Conservation (phyloP, 2,888 invertebrate genomes). For the Amblyteles armatorius region DNA sequence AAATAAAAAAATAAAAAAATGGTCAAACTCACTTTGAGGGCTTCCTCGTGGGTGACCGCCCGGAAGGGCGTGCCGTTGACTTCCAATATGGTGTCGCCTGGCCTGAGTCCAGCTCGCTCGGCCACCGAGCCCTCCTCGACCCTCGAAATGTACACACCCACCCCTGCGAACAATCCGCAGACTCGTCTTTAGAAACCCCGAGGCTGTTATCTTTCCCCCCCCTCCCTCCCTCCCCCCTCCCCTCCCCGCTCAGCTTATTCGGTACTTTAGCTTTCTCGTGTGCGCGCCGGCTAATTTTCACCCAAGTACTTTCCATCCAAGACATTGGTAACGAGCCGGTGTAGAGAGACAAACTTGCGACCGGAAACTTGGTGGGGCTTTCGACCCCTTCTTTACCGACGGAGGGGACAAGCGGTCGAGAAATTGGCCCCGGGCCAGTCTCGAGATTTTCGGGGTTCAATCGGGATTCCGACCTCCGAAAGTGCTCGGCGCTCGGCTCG, state of each 20-base stretch:
- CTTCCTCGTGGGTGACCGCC: conserved; percentile 96
- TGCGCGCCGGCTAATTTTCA: too few relatives aligned
- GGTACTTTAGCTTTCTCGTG: too few relatives aligned
- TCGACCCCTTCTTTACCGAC: too few relatives aligned
- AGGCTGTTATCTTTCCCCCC: too few relatives aligned
- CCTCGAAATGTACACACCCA: conserved; percentile 96
- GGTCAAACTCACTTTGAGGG: conserved; percentile 90
- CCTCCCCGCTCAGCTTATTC: too few relatives aligned
- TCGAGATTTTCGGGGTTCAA: conserved; percentile 57
- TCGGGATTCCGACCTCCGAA: conserved; percentile 60
- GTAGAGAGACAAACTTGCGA: too few relatives aligned
- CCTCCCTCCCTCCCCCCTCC: too few relatives aligned
- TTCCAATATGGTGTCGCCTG: conserved; percentile 97
- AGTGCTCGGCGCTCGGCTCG: conserved; percentile 24
- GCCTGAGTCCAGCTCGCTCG: conserved; percentile 94
- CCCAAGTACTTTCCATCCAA: too few relatives aligned
- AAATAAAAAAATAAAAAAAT: too few relatives aligned
- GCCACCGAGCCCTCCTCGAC: conserved; percentile 96
- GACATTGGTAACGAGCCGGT: too few relatives aligned
- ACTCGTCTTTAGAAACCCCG: conserved; percentile 74
- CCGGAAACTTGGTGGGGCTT: too few relatives aligned
- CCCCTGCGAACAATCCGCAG: conserved; percentile 87
- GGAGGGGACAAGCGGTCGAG: conserved; percentile 5
- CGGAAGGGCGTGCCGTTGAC: conserved; percentile 97
- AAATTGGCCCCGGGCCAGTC: conserved; percentile 52